Evolutionary conservation across 2,113 vertebrate genomes (phyloP), one percentile per base, ranked within the genome.

Genomic region (Microcebus jonahi): DNA sequence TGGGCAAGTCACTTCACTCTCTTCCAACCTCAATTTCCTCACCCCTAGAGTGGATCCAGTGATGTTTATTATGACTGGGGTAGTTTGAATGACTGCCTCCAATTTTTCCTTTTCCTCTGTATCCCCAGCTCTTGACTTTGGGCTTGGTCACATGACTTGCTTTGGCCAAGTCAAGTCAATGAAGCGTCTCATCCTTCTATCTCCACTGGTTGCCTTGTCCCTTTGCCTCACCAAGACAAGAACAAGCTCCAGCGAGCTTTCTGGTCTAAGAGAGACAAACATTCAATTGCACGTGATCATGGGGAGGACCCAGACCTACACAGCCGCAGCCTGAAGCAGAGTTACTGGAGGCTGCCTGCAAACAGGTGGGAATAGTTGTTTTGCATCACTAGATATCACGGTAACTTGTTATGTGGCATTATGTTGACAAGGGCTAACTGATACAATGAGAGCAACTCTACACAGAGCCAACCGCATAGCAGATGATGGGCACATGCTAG

Each of bases 261-360:
- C 18, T 42, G 17, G 20, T 48, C 42, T 70, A 34, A 21, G 53
- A 50, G 59, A 23, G 34, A 73, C 25, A 39, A 48, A 79, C 65
- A 50, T 4, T 48, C 48, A 48, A 48, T 48, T 48, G 48, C 48
- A 48, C 48, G 10, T 48, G 10, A 48, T 48, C 48, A 48, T 48
- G 48, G 9, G 17, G 34, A n/a, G 71, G 55, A 34, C 21, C 5
- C 42, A 63, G n/a, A 27, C n/a, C 21, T 36, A 39, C 11, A 59
- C 25, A 65, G 7, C 29, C 36, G 6, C 29, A 61, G 42, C 29
- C 42, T 27, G 7, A 53, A 27, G 67, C 57, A 86, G n/a, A 48
- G 23, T 21, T 73, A 4, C 6, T 4, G 0, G 0, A 34, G 27
- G 57, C 18, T 9, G 50, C 67, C 42, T n/a, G 29, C n/a, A 89